phyloP scores from a whole-genome alignment of 2,888 invertebrate genomes.

The Drosophila paracracens region DNA sequence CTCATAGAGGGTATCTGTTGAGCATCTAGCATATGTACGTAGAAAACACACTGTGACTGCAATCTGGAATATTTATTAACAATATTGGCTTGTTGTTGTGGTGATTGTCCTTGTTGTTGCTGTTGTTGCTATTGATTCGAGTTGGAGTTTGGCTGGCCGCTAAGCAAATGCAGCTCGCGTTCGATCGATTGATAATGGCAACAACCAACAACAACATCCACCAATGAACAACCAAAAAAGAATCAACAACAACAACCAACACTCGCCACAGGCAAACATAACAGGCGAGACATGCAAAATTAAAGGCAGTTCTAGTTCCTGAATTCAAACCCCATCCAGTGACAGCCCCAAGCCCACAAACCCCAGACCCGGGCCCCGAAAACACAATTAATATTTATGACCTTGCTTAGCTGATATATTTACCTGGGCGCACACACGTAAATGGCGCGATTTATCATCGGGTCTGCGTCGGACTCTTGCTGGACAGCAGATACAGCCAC shows the following conservation, averaged over 20 bases:
- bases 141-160: slow-evolving; percentile 55
- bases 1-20: slow-evolving; percentile 44
- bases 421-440: slow-evolving; percentile 78
- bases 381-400: slow-evolving; percentile 80
- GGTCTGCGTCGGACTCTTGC: slow-evolving; percentile 14
- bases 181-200: slow-evolving; percentile 80
- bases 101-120: slow-evolving; percentile 37
- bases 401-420: slow-evolving; percentile 79
- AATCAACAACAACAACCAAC: slow-evolving; percentile 40
- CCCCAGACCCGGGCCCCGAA: slow-evolving; percentile 39
- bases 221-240: slow-evolving; percentile 44
- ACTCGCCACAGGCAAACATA: slow-evolving; percentile 62
- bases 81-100: slow-evolving; percentile 56
- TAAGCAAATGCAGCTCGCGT: slow-evolving; percentile 76
- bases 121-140: slow-evolving; percentile 54
- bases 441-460: slow-evolving; percentile 77
- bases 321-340: slow-evolving; percentile 17
- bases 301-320: slow-evolving; percentile 63
- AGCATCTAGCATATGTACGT: slow-evolving; percentile 33
- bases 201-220: slow-evolving; percentile 51
- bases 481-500: slow-evolving; percentile 61
- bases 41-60: slow-evolving; percentile 34
- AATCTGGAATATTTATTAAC: slow-evolving; percentile 76
- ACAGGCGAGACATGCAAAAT: slow-evolving; percentile 65
- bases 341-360: background rate